A percentile compares a stretch with the other conserved stretches of the same genome.
Conservation (phyloP, 2,797 vertebrate genomes). For the Rhinatrema bivittatum region DNA sequence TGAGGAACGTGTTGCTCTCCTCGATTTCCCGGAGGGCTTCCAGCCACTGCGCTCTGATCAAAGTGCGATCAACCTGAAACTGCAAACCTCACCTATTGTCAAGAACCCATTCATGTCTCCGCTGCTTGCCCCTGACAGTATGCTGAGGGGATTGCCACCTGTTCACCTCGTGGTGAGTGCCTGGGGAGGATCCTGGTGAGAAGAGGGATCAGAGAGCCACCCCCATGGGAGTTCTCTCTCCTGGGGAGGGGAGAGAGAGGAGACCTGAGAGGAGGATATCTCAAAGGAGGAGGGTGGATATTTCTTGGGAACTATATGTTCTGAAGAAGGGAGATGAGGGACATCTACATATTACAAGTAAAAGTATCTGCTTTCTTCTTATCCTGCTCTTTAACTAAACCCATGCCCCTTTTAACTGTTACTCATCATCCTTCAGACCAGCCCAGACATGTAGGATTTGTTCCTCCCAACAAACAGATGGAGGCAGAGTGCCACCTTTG, state of each 20-base stretch:
- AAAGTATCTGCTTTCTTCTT: too few species aligned
- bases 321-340: neutral
- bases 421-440: too few species aligned
- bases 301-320: neutral
- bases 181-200: too few species aligned
- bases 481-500: too few species aligned
- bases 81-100: conserved; percentile 64
- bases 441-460: too few species aligned
- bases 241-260: neutral
- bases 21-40: conserved; percentile 71
- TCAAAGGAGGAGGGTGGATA: neutral
- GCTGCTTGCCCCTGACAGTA: conserved; percentile 76
- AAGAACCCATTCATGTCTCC: conserved; percentile 87
- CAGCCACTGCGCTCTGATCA: conserved; percentile 70
- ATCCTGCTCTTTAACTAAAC: too few species aligned
- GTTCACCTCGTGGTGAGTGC: conserved; percentile 78
- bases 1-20: too few species aligned
- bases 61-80: conserved; percentile 50
- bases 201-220: neutral
- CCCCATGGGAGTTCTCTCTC: rapidly evolving
- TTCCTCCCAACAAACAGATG: too few species aligned
- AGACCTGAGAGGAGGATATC: neutral
- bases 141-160: conserved; percentile 76
- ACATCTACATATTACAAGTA: too few species aligned
- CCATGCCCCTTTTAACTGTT: too few species aligned